Conservation (phyloP, 2,113 vertebrate species). For the Pseudonaja textilis region DNA sequence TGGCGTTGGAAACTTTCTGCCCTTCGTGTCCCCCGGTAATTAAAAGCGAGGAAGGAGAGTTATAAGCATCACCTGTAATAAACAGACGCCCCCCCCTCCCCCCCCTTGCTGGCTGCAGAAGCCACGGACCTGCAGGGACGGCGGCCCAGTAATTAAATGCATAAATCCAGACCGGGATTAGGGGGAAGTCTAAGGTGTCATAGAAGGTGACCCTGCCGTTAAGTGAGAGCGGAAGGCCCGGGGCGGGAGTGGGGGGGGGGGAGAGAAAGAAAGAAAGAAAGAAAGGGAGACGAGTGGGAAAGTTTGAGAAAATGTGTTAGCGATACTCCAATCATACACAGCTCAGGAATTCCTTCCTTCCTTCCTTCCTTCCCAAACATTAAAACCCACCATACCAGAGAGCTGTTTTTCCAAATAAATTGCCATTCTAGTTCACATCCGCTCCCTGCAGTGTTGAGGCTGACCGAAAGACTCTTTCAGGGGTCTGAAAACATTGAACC, state of each 20-base stretch:
- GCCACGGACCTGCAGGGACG: background rate
- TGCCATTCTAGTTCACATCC: background rate
- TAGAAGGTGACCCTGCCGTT: background rate
- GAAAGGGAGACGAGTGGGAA: background rate
- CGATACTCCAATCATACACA: background rate
- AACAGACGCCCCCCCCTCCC: too few species aligned
- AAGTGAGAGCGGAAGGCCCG: background rate
- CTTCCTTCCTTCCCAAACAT: background rate
- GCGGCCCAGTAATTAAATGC: conserved; percentile 23
- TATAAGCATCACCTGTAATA: background rate
- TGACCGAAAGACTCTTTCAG: background rate
- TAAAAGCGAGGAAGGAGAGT: background rate
- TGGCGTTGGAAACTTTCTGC: background rate
- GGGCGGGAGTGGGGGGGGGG: too few species aligned
- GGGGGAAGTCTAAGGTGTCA: fast-evolving
- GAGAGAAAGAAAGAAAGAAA: background rate
- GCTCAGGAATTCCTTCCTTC: background rate
- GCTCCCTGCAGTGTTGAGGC: background rate
- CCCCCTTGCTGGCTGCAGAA: background rate
- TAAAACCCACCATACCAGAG: background rate
- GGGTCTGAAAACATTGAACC: background rate
- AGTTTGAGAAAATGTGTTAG: conserved; percentile 4
- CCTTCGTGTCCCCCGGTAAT: conserved; percentile 25
- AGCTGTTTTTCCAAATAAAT: background rate
- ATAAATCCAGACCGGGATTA: conserved; percentile 19